Conservation (phyloP, 2,797 vertebrate genomes). For the Aplochiton taeniatus region DNA sequence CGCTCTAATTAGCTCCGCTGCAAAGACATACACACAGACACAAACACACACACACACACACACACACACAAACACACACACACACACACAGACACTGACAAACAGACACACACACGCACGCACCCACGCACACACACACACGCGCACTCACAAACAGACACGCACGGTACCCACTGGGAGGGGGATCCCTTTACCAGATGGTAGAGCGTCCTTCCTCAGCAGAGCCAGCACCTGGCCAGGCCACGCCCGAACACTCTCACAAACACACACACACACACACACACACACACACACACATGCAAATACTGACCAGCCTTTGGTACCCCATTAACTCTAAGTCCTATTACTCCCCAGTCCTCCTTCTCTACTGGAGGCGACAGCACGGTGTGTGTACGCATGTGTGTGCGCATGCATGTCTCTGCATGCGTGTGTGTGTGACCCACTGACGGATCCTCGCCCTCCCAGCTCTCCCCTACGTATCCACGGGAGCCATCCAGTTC, state of each 20-base stretch:
- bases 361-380: too few species aligned
- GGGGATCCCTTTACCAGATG: slow-evolving; percentile 76
- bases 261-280: slow-evolving; percentile 21
- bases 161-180: slow-evolving; percentile 56
- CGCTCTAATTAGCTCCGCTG: slow-evolving; percentile 64
- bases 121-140: slow-evolving; percentile 26
- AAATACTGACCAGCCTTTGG: slow-evolving; percentile 36
- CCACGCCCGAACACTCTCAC: slow-evolving; percentile 56
- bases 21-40: too few species aligned
- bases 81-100: slow-evolving; percentile 22
- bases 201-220: slow-evolving; percentile 68
- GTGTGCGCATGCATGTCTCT: too few species aligned
- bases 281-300: slow-evolving; percentile 5
- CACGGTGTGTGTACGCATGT: too few species aligned
- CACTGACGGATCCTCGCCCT: too few species aligned
- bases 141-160: slow-evolving; percentile 27
- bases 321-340: not conserved
- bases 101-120: slow-evolving; percentile 33
- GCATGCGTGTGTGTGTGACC: too few species aligned
- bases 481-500: too few species aligned
- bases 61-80: slow-evolving; percentile 30
- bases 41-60: too few species aligned
- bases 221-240: slow-evolving; percentile 53
- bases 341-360: too few species aligned
- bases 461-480: too few species aligned